Conservation (phyloP, 92 coral and sea anemone species). For the Meandrina meandrites region DNA sequence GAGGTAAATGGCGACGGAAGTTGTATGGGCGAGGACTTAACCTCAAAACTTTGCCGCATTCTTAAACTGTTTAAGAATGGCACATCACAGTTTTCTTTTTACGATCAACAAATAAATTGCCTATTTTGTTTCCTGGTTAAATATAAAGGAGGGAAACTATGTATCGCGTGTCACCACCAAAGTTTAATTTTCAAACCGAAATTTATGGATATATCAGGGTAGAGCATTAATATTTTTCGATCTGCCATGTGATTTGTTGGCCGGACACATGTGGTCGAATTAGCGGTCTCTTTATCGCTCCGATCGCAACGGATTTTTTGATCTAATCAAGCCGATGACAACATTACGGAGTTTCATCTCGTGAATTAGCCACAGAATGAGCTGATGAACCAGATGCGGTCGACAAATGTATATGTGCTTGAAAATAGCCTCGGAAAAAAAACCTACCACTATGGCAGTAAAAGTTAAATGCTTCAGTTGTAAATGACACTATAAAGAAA, state of each 20-base stretch:
- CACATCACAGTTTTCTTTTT: background rate
- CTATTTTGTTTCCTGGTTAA: no score
- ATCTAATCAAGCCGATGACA: background rate
- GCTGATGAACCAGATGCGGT: constrained; percentile 2
- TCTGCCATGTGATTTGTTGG: background rate
- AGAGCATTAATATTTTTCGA: no score
- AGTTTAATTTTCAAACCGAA: background rate
- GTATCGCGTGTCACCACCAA: no score
- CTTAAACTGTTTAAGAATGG: background rate
- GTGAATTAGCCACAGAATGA: background rate
- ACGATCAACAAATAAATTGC: background rate
- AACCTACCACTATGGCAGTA: background rate
- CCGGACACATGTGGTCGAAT: background rate
- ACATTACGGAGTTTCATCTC: background rate
- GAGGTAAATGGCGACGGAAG: background rate
- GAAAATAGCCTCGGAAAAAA: background rate
- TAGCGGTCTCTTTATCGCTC: background rate
- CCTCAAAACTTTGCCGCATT: background rate
- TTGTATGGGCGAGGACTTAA: background rate
- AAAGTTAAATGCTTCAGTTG: background rate
- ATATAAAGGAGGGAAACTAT: background rate
- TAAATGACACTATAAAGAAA: no score
- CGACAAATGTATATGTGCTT: background rate
- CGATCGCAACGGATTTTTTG: background rate
- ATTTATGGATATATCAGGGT: background rate